phyloP scores from a whole-genome alignment of 2,797 vertebrate species.

The Limnodromus scolopaceus region DNA sequence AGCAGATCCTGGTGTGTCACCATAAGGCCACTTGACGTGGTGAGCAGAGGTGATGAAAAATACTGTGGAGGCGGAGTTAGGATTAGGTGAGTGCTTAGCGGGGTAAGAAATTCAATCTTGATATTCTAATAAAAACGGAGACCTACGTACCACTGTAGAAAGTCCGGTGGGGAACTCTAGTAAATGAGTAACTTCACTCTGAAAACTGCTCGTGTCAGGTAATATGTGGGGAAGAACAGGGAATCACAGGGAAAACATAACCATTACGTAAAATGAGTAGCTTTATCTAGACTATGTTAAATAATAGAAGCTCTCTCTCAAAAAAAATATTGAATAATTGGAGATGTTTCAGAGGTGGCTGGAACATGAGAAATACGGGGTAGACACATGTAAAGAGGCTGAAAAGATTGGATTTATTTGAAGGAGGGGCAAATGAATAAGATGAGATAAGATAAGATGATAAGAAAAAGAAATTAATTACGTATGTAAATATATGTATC shows the following conservation, averaged over 20 bases:
- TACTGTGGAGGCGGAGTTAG: fast-evolving
- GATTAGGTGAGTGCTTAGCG: neutral
- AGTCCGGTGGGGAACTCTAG: neutral
- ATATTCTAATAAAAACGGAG: neutral
- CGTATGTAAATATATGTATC: neutral
- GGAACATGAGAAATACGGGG: neutral
- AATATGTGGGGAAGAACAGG: neutral
- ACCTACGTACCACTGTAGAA: neutral
- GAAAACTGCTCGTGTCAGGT: neutral
- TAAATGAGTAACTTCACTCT: neutral
- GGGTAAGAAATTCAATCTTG: fast-evolving
- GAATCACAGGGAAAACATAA: neutral
- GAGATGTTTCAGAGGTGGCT: neutral
- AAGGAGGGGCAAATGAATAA: neutral
- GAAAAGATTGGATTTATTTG: neutral
- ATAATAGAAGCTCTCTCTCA: neutral
- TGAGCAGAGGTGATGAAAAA: neutral
- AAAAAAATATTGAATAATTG: neutral
- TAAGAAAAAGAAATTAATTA: too few species aligned
- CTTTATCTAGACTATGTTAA: neutral
- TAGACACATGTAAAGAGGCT: neutral
- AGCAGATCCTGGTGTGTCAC: fast-evolving
- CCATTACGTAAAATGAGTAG: neutral
- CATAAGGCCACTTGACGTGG: neutral
- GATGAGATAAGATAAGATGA: too few species aligned